phyloP scores from a whole-genome alignment of 2,113 vertebrate genomes.

The Prolemur simus region DNA sequence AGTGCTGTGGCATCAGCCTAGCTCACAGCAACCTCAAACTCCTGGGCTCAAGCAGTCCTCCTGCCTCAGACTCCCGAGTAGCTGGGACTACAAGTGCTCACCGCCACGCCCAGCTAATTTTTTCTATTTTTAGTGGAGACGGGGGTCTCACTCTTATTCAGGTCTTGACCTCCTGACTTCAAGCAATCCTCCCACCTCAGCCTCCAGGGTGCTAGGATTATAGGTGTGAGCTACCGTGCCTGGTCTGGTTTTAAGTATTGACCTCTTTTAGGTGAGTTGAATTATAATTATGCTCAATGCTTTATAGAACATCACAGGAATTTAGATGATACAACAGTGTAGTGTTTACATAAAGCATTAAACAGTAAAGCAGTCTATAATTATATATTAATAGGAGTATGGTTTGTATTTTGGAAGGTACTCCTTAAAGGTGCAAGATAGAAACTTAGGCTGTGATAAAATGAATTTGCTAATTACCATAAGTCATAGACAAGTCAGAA shows the following conservation, averaged over 20 bases:
- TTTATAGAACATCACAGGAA: slow-evolving; percentile 30
- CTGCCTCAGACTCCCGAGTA: too few relatives aligned
- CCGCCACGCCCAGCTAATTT: too few relatives aligned
- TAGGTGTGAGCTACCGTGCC: too few relatives aligned
- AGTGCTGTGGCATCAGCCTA: too few relatives aligned
- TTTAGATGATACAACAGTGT: slow-evolving; percentile 2
- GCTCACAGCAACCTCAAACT: too few relatives aligned
- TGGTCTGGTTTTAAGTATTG: not conserved
- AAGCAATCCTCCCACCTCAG: too few relatives aligned
- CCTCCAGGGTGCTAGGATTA: too few relatives aligned
- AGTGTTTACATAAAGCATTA: slow-evolving; percentile 40
- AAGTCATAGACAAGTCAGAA: slow-evolving; percentile 41
- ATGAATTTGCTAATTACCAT: not conserved
- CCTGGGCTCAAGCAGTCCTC: too few relatives aligned
- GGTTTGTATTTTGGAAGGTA: slow-evolving; percentile 37
- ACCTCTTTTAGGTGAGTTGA: slow-evolving; percentile 11
- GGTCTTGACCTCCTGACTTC: too few relatives aligned
- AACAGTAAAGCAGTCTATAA: slow-evolving; percentile 1
- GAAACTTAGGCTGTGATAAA: not conserved
- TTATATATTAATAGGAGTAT: slow-evolving; percentile 27
- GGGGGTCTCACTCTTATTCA: too few relatives aligned
- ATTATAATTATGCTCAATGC: not conserved
- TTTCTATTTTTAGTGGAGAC: too few relatives aligned
- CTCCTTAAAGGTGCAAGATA: slow-evolving; percentile 4
- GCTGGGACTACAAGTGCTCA: too few relatives aligned